Base-by-base conservation (phyloP, 2,797 vertebrate species). In the Gorsachius magnificus region DNA sequence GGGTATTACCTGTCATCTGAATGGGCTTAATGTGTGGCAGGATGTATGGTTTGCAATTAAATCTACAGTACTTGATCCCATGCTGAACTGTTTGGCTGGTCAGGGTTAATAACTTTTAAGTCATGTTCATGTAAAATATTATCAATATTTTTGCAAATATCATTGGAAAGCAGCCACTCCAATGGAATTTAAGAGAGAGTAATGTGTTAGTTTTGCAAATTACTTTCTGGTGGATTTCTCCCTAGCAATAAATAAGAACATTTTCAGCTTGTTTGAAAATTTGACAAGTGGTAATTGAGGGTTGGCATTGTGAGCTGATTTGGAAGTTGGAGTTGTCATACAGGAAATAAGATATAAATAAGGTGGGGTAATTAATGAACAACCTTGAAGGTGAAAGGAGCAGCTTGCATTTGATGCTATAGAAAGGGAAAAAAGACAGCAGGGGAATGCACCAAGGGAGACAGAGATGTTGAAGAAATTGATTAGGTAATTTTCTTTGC, bases 181-280 rank as follows among this genome's bases (percentile, higher is more conserved):
- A 66, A 4, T 56, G 19, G 18, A 57, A 61, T 80, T 71, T 48
- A 16, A 43, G 56, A 63, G 29, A 50, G 13, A 71, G 7, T 50
- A 53, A 81, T 43, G 26, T 10, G 6, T 89, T 51, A 26, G 38
- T 50, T 89, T 63, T 77, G 21, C n/a, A 83, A 84, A 91, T 80
- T 54, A 43, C 20, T 80, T 78, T 80, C 22, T 74, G 13, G 13
- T 41, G 31, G 11, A 60, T 85, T 94, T 79, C 20, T 74, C 35
- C 33, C 24, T 85, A 89, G 53, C 20, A 53, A 29, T 58, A 75
- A 71, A 83, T 85, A 83, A 64, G 12, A 85, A 64, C 10, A 46
- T 90, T 90, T 91, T 87, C 50, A 83, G 7, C 61, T 93, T 78
- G 33, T 91, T 93, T 90, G 53, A 88, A 95, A 70, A 75, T 58